Evolutionary conservation across 2,113 vertebrate genomes (phyloP).

Genomic region (Mesembrinibis cayennensis): DNA sequence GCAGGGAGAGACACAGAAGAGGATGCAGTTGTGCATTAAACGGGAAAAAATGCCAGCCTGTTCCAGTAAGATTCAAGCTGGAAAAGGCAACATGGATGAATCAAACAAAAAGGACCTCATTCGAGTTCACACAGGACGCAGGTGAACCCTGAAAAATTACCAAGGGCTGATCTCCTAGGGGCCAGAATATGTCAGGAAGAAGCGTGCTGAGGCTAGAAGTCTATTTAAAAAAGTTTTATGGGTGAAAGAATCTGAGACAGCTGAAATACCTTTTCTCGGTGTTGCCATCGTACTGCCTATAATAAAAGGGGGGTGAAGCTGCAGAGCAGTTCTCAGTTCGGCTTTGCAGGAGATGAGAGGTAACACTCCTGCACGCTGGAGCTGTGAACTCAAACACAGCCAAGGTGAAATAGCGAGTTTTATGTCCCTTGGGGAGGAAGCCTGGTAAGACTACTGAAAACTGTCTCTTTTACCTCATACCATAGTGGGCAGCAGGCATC

Average conservation of each 20-base stretch:
- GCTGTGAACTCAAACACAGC: not conserved
- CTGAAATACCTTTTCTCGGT: not conserved
- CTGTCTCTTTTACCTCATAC: not conserved
- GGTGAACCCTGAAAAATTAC: not conserved
- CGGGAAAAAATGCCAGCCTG: not conserved
- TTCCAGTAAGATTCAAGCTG: not conserved
- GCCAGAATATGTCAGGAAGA: not conserved
- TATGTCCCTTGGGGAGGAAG: not conserved
- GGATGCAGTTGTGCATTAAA: not conserved
- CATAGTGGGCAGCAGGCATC: not conserved
- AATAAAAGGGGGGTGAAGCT: not conserved
- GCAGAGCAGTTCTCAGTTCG: not conserved
- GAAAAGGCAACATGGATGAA: not conserved
- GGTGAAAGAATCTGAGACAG: not conserved
- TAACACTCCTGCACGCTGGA: accelerated
- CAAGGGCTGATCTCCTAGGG: not conserved
- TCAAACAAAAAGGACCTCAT: not conserved
- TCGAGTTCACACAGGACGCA: accelerated
- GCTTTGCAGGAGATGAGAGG: not conserved
- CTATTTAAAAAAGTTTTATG: not conserved
- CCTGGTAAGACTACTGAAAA: not conserved
- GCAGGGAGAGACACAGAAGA: not conserved
- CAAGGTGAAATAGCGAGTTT: not conserved
- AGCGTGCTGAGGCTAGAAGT: not conserved
- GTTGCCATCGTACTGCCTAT: not conserved